A percentile compares a stretch with the other conserved stretches of the same genome.
Conservation (phyloP, 2,797 vertebrate genomes). For the Sarcoramphus papa region DNA sequence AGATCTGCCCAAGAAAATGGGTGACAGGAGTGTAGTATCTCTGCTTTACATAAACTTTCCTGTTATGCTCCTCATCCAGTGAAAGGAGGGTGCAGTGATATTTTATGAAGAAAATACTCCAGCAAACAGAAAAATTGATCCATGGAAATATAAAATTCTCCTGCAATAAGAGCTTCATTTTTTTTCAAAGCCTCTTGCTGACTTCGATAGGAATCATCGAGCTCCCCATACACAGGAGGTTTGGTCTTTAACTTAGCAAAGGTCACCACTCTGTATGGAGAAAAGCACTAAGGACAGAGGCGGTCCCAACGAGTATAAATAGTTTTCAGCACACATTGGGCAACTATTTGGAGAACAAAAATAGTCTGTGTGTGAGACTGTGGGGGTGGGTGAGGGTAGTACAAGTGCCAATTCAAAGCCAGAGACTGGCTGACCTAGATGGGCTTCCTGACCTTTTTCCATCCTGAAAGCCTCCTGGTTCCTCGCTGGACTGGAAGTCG, state of each 20-base stretch:
- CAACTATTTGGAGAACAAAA: conserved; percentile 74
- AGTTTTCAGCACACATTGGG: conserved; percentile 68
- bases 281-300: conserved; percentile 63
- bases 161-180: not conserved
- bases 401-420: conserved; percentile 65
- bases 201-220: not conserved
- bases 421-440: conserved; percentile 43
- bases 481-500: conserved; percentile 39
- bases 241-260: conserved; percentile 38
- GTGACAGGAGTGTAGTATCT: not conserved
- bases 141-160: not conserved
- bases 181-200: not conserved
- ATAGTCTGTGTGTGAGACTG: conserved; percentile 54
- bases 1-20: not conserved
- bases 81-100: not conserved
- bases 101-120: not conserved
- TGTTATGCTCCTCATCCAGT: not conserved
- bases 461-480: conserved; percentile 45
- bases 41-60: not conserved
- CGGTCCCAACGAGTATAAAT: conserved; percentile 68
- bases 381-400: conserved; percentile 36
- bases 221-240: not conserved
- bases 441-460: conserved; percentile 67
- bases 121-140: not conserved
- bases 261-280: conserved; percentile 54